Conservation (phyloP, 1,140 invertebrate species). For the Ostrea denselamellosa region DNA sequence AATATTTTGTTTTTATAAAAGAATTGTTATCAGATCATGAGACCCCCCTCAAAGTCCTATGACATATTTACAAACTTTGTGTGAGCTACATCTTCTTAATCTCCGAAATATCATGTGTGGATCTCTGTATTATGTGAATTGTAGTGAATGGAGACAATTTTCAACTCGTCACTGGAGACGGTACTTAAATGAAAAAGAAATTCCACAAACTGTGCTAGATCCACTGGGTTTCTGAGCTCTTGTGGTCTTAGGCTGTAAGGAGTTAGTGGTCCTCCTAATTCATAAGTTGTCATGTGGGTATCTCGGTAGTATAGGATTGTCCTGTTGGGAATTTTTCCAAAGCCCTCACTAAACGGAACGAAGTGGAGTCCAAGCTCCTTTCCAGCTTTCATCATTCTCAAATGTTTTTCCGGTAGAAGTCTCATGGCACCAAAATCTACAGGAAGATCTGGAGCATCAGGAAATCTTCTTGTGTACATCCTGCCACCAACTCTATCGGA, state of each 20-base stretch:
- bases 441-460: conserved; percentile 34
- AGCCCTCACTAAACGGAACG: neutral
- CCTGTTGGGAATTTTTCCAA: neutral
- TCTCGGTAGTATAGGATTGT: neutral
- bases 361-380: neutral
- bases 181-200: too few species aligned
- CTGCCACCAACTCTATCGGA: conserved; percentile 56
- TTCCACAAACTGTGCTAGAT: neutral
- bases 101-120: too few species aligned
- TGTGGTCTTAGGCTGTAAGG: neutral
- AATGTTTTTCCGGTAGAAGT: neutral
- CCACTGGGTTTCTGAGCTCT: neutral
- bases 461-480: conserved; percentile 44
- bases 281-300: neutral
- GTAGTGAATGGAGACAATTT: too few species aligned
- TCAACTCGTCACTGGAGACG: too few species aligned
- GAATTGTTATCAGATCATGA: too few species aligned
- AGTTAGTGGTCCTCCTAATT: neutral
- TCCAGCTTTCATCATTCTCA: neutral
- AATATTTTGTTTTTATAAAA: too few species aligned
- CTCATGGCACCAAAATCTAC: conserved; percentile 58
- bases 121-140: too few species aligned
- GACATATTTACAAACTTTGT: too few species aligned
- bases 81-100: too few species aligned
- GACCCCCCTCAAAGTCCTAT: too few species aligned